Evolutionary conservation across 2,797 vertebrate genomes (phyloP).

Genomic region (Lacerta bilineata): DNA sequence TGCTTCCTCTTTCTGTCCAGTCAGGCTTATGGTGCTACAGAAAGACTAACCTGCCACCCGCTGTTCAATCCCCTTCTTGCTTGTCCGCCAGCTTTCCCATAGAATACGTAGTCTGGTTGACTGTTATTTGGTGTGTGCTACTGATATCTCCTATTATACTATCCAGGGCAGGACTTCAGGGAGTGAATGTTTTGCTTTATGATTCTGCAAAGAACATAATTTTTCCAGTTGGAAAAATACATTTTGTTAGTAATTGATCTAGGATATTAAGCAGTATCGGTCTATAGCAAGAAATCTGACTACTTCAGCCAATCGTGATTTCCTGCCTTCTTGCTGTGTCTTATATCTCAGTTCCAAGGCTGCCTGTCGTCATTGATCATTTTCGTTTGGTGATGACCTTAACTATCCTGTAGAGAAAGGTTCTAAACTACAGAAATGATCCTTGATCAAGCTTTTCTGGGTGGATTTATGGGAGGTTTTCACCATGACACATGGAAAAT

Average conservation of each 20-base stretch:
- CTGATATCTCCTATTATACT: constrained; percentile 36
- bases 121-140: not conserved
- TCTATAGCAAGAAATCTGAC: not conserved
- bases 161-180: constrained; percentile 35
- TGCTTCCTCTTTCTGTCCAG: not conserved
- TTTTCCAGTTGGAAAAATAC: constrained; percentile 17
- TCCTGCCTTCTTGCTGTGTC: constrained; percentile 8
- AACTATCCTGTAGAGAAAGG: constrained; percentile 21
- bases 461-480: constrained; percentile 48
- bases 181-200: constrained; percentile 38
- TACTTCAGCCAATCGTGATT: constrained; percentile 21
- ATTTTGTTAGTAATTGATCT: constrained; percentile 24
- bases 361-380: constrained; percentile 39
- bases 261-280: not conserved
- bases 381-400: constrained; percentile 52
- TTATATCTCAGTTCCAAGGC: constrained; percentile 25
- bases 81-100: not conserved
- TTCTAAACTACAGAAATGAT: not conserved
- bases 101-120: not conserved
- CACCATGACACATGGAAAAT: constrained; percentile 15
- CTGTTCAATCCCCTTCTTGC: not conserved
- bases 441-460: constrained; percentile 50
- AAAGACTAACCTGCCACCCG: not conserved
- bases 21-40: not conserved
- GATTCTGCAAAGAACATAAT: constrained; percentile 10